Conservation (phyloP, 2,888 invertebrate species). For the Scaptomyza parva region DNA sequence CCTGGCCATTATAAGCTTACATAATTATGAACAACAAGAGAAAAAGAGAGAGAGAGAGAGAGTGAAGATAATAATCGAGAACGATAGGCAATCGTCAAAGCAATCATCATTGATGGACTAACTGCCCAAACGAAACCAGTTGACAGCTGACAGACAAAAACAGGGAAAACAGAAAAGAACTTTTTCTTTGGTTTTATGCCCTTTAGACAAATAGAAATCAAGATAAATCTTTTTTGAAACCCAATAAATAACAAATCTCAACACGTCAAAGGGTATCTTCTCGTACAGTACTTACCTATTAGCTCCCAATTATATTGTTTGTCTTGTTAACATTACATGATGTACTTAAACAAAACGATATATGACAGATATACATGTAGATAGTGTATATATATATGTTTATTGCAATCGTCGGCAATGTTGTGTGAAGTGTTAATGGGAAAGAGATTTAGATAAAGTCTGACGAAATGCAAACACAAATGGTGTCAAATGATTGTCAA, state of each 20-base stretch:
- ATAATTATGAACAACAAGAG: slow-evolving; percentile 10
- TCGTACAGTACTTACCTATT: neutral
- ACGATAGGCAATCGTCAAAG: slow-evolving; percentile 28
- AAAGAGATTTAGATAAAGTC: too few relatives aligned
- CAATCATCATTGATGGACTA: slow-evolving; percentile 12
- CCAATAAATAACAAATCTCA: too few relatives aligned
- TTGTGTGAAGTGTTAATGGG: too few relatives aligned
- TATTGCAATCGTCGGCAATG: slow-evolving; percentile 4
- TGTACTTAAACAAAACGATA: neutral
- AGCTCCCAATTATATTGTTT: neutral
- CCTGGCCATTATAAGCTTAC: slow-evolving; percentile 23
- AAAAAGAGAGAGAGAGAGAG: neutral
- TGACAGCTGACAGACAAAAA: slow-evolving; percentile 26
- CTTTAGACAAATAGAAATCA: neutral
- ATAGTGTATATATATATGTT: too few relatives aligned
- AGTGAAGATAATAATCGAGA: slow-evolving; percentile 40
- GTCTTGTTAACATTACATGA: neutral
- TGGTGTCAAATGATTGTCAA: too few relatives aligned
- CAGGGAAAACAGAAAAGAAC: neutral
- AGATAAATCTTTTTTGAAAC: neutral
- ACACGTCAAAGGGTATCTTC: neutral
- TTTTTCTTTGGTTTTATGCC: neutral
- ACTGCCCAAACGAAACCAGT: slow-evolving; percentile 12
- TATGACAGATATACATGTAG: too few relatives aligned
- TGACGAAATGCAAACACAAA: too few relatives aligned